Evolutionary conservation across 2,113 vertebrate genomes (phyloP).

Genomic region (Pachyramphus minor): DNA sequence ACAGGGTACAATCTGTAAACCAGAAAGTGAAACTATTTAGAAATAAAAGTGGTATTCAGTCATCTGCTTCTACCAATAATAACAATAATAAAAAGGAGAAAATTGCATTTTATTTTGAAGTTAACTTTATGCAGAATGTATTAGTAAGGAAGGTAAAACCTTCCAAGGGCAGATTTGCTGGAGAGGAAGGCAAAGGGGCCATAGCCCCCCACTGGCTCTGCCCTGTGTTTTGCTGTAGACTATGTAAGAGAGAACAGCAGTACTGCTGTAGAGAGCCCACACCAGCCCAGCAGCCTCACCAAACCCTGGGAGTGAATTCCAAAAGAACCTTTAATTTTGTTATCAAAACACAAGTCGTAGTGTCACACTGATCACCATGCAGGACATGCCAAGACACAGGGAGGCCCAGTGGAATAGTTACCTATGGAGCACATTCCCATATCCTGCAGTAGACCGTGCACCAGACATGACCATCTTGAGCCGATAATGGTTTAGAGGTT

Average conservation of each 20-base stretch:
- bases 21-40: neutral
- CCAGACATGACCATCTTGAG: neutral
- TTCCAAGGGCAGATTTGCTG: neutral
- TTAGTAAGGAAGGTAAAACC: neutral
- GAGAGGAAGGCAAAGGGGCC: neutral
- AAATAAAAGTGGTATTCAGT: neutral
- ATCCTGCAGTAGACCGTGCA: neutral
- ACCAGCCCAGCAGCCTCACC: neutral
- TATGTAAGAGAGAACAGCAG: neutral
- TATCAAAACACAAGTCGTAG: neutral
- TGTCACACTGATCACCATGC: neutral
- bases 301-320: neutral
- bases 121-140: neutral
- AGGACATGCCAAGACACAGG: neutral
- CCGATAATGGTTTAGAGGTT: neutral
- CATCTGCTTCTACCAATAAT: neutral
- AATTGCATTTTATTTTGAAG: neutral
- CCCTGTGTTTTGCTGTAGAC: neutral
- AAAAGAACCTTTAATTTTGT: neutral
- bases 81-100: neutral
- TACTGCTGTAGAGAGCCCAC: neutral
- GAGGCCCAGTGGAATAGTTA: neutral
- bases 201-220: neutral
- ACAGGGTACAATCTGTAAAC: neutral
- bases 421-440: accelerated